phyloP scores from a whole-genome alignment of 2,797 vertebrate genomes.

The Typhlichthys eigenmanni region DNA sequence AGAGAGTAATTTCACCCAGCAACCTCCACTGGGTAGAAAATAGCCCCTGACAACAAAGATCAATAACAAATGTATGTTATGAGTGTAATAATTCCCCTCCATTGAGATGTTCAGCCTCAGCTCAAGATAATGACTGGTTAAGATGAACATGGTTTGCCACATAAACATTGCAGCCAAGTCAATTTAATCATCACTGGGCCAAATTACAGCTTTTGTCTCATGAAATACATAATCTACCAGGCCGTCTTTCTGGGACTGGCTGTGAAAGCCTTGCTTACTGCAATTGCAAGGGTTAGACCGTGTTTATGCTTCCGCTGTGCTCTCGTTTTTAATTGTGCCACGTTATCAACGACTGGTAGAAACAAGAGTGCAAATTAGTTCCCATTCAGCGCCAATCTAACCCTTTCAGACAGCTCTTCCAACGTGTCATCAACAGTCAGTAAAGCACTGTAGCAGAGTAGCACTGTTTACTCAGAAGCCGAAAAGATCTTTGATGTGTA shows the following conservation, averaged over 20 bases:
- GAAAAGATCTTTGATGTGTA: slow-evolving; percentile 54
- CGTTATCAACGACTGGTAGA: slow-evolving; percentile 64
- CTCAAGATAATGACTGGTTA: background rate
- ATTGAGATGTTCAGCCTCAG: too few species aligned
- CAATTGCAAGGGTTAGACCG: slow-evolving; percentile 28
- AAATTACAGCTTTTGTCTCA: slow-evolving; percentile 12
- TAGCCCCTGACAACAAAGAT: too few species aligned
- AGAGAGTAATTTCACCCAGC: too few species aligned
- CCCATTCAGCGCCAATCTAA: slow-evolving; percentile 65
- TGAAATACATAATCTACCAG: slow-evolving; percentile 26
- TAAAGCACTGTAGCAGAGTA: slow-evolving; percentile 47
- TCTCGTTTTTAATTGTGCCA: slow-evolving; percentile 58
- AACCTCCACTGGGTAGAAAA: too few species aligned
- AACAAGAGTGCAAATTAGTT: slow-evolving; percentile 69
- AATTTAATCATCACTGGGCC: slow-evolving; percentile 21
- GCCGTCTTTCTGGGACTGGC: slow-evolving; percentile 21
- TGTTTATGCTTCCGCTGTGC: slow-evolving; percentile 28
- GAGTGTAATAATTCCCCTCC: too few species aligned
- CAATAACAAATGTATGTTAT: too few species aligned
- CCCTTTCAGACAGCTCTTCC: slow-evolving; percentile 59
- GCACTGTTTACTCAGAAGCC: slow-evolving; percentile 56
- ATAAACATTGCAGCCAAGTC: slow-evolving; percentile 5
- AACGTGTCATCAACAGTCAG: slow-evolving; percentile 52
- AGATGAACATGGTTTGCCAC: background rate
- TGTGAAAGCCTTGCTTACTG: slow-evolving; percentile 34